phyloP scores from a whole-genome alignment of 2,113 vertebrate species.

The Oryzias curvinotus region DNA sequence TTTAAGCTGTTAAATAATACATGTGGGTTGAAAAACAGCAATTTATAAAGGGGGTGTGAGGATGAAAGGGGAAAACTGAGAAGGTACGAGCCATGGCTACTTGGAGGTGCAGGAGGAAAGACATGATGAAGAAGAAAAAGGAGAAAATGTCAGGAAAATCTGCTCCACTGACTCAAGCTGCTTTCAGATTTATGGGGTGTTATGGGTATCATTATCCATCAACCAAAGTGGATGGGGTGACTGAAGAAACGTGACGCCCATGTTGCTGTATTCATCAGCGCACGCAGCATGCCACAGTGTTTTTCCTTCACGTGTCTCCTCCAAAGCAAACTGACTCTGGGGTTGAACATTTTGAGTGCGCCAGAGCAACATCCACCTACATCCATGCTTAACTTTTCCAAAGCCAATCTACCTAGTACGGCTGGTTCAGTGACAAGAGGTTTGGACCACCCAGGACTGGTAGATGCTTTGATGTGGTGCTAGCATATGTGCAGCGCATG shows the following conservation, averaged over 20 bases:
- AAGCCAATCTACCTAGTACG: slow-evolving; percentile 42
- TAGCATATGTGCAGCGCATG: slow-evolving; percentile 66
- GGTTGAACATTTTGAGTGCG: slow-evolving; percentile 52
- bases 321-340: slow-evolving; percentile 59
- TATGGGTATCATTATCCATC: slow-evolving; percentile 67
- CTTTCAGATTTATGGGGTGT: slow-evolving; percentile 66
- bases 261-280: slow-evolving; percentile 49
- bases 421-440: slow-evolving; percentile 54
- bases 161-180: slow-evolving; percentile 60
- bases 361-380: slow-evolving; percentile 63
- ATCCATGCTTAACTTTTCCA: slow-evolving; percentile 51
- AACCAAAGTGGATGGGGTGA: slow-evolving; percentile 49
- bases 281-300: slow-evolving; percentile 31
- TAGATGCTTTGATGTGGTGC: slow-evolving; percentile 76
- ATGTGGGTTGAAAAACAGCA: too few relatives aligned
- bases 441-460: slow-evolving; percentile 75
- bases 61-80: slow-evolving; percentile 65
- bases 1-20: too few relatives aligned
- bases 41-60: background rate
- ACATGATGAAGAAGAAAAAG: slow-evolving; percentile 58
- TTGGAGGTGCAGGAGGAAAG: slow-evolving; percentile 51
- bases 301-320: slow-evolving; percentile 42
- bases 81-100: slow-evolving; percentile 66
- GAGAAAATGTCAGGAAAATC: slow-evolving; percentile 65
- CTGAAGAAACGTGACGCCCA: slow-evolving; percentile 40